These are phyloP conservation scores for Poeciliopsis presidionis DNA, from an alignment of 2,797 vertebrate genomes.

Conservation along the genomic window DNA sequence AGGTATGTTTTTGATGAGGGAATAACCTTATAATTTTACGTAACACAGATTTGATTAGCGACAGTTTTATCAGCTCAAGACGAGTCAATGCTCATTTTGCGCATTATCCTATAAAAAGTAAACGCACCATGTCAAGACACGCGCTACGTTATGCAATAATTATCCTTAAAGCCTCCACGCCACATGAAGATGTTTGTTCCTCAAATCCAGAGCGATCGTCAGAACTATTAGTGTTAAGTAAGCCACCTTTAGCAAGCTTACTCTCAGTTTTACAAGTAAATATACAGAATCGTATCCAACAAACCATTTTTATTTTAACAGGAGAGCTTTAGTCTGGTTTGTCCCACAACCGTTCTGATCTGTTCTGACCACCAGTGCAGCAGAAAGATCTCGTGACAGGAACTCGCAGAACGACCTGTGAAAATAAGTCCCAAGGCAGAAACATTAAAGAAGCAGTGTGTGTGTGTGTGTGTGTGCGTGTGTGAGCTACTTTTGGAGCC, in stretches of 20 bases:
- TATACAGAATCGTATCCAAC: neutral
- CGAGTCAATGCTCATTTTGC: slow-evolving; percentile 21
- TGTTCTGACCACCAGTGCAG: neutral
- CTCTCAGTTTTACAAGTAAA: neutral
- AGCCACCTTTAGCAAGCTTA: neutral
- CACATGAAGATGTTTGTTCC: neutral
- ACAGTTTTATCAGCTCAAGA: slow-evolving; percentile 32
- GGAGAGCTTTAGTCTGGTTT: neutral
- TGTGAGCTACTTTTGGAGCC: neutral
- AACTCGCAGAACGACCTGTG: neutral
- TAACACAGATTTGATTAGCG: slow-evolving; percentile 44
- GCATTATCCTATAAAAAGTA: slow-evolving; percentile 31
- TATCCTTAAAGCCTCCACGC: neutral
- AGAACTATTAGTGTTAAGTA: neutral
- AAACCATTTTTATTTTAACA: neutral
- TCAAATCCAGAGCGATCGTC: neutral
- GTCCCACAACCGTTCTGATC: neutral
- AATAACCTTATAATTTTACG: no score
- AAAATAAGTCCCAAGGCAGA: neutral
- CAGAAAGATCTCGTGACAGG: neutral
- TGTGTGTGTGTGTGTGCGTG: neutral
- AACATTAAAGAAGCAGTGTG: neutral
- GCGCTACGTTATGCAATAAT: neutral
- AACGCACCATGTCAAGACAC: slow-evolving; percentile 1
- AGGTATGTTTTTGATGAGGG: no score